phyloP scores from a whole-genome alignment of 2,797 vertebrate species.

The Chiroxiphia lanceolata region DNA sequence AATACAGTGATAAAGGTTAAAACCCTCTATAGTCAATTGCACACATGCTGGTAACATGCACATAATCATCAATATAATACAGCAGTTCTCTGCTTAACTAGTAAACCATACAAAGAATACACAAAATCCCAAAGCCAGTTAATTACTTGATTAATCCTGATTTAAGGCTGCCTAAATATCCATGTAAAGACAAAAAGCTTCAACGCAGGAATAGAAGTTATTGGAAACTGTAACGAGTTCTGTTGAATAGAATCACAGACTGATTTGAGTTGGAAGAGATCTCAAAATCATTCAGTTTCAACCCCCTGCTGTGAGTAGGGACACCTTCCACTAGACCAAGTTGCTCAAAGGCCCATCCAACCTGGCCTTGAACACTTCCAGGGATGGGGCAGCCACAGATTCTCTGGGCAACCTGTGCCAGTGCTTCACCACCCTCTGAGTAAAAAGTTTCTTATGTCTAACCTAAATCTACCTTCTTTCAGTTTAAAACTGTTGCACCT shows the following conservation, averaged over 20 bases:
- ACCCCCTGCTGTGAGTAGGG: too few relatives aligned
- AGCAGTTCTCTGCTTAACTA: background rate
- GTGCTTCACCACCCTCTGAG: too few relatives aligned
- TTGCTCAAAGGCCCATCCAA: too few relatives aligned
- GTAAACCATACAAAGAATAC: background rate
- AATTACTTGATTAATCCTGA: background rate
- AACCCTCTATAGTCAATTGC: background rate
- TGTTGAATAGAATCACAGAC: background rate
- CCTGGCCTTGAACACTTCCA: too few relatives aligned
- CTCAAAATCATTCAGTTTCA: background rate
- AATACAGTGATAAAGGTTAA: background rate
- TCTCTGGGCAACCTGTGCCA: too few relatives aligned
- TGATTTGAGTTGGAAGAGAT: background rate
- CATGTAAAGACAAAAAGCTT: background rate
- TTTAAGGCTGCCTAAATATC: background rate
- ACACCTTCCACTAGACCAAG: too few relatives aligned
- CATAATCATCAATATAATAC: background rate
- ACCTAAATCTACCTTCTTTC: too few relatives aligned
- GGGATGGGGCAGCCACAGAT: too few relatives aligned
- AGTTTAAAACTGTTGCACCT: too few relatives aligned
- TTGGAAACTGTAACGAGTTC: background rate
- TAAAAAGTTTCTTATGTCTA: too few relatives aligned
- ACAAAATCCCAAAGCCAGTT: background rate
- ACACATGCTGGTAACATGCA: background rate
- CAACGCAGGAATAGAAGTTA: background rate